A percentile compares a stretch with the other conserved stretches of the same genome.
Evolutionary conservation across 2,888 invertebrate species (phyloP).

Genomic region (Petrolisthes manimaculis): DNA sequence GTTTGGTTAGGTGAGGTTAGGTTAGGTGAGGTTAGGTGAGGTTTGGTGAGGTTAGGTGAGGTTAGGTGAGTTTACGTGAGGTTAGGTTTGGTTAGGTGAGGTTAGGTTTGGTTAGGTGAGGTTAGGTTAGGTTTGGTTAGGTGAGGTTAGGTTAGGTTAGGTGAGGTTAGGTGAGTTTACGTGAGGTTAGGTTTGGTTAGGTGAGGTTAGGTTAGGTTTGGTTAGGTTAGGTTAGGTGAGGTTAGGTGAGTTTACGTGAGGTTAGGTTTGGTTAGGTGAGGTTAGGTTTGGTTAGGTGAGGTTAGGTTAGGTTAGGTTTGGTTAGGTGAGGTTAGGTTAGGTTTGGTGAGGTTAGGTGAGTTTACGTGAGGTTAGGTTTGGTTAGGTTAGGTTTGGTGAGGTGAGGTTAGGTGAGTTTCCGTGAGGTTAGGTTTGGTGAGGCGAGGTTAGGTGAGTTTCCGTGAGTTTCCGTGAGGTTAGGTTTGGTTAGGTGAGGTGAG

Average conservation of each 20-base stretch:
- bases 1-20: neutral
- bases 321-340: neutral
- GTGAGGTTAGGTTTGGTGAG: no score
- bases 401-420: neutral
- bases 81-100: neutral
- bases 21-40: neutral
- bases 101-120: neutral
- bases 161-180: neutral
- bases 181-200: conserved; percentile 9
- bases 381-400: neutral
- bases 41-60: neutral
- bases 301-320: neutral
- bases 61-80: neutral
- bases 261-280: neutral
- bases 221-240: neutral
- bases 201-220: conserved; percentile 11
- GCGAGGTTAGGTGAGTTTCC: neutral
- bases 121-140: neutral
- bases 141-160: neutral
- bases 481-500: no score
- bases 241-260: neutral
- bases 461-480: neutral
- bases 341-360: neutral
- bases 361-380: neutral
- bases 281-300: neutral